Percentiles rank a stretch among this genome's conserved stretches.
Conservation (phyloP, 1,140 invertebrate species). For the Ips typographus region DNA sequence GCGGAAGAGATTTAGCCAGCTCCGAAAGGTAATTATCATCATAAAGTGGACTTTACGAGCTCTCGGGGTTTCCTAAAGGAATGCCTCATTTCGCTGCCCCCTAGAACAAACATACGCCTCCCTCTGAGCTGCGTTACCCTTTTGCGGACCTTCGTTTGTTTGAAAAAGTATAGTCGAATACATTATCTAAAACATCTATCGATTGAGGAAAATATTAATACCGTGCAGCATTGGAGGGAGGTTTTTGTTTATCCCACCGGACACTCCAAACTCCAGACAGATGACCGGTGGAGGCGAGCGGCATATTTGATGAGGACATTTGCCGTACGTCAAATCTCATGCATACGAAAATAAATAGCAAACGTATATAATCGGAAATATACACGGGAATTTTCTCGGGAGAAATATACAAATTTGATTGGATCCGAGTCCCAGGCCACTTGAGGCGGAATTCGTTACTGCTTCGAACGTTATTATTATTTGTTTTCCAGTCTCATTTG, state of each 20-base stretch:
- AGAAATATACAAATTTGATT: conserved; percentile 50
- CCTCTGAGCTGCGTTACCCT: conserved; percentile 23
- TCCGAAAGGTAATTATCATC: conserved; percentile 59
- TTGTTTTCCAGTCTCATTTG: conserved; percentile 27
- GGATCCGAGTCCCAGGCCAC: conserved; percentile 40
- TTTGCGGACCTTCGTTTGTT: background rate
- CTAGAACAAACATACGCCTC: conserved; percentile 43
- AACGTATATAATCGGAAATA: conserved; percentile 39
- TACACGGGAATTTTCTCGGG: conserved; percentile 45
- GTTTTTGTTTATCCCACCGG: conserved; percentile 17
- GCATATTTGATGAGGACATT: conserved; percentile 49
- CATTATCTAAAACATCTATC: no score
- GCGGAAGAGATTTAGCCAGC: conserved; percentile 31
- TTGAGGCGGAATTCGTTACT: conserved; percentile 31
- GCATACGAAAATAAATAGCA: conserved; percentile 47
- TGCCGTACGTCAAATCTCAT: conserved; percentile 48
- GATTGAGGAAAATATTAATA: no score
- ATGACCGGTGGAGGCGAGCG: conserved; percentile 45
- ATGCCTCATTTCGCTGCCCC: conserved; percentile 59
- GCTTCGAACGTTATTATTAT: conserved; percentile 19
- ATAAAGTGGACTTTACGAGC: conserved; percentile 65
- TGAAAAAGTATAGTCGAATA: no score
- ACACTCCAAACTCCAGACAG: conserved; percentile 45
- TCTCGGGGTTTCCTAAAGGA: conserved; percentile 61
- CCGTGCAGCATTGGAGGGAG: background rate